Base-by-base conservation (phyloP, 1,140 invertebrate species). In the Patella vulgata region DNA sequence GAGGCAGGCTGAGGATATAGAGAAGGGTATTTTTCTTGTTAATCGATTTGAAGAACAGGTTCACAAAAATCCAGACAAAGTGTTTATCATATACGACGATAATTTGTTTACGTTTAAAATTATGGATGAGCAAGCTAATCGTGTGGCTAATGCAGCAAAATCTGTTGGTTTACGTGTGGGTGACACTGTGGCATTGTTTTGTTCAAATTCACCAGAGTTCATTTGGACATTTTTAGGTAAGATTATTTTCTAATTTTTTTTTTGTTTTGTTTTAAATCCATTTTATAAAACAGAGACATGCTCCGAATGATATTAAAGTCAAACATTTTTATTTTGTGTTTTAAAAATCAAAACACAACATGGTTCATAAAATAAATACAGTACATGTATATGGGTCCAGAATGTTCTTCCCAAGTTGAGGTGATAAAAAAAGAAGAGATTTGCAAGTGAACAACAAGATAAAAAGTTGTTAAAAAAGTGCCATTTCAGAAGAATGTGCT, bases 171-270 rank as follows among this genome's bases (percentile, higher is more conserved):
- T 80, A 0, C 51, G 63, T 28, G 3, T 42, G 2, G 76, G 72
- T 0, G 74, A 77, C 31, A 71, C 67, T 27, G 71, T 80, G 0
- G 73, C 78, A 4, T 58, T 82, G 6, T 60, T 79, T 59, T 56
- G 75, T 28, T 47, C 68, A 27, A 82, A 82, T 62, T 66, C 72
- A 19, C 80, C 78, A 23, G 69, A 65, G 9, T 82, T 77, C 59
- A 56, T 79, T 1, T 82, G 80, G 80, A 74, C 70, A 40, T 70
- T 79, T 59, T 53, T 80, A 47, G 80, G 80, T 80, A 68, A 65
- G 70, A 53, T 30, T 14, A 21, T 2, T 8, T 14, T 28, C 25
- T 6, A 25, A 21, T 51, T 14, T 51, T 51, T 14, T 27, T 19
- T 25, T 19, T 28, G 6, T 23, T 31, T 25, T 51, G 30, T 14